These are phyloP conservation scores for Yponomeuta malinellus DNA, from an alignment of 2,888 invertebrate genomes.

Conservation along the genomic window DNA sequence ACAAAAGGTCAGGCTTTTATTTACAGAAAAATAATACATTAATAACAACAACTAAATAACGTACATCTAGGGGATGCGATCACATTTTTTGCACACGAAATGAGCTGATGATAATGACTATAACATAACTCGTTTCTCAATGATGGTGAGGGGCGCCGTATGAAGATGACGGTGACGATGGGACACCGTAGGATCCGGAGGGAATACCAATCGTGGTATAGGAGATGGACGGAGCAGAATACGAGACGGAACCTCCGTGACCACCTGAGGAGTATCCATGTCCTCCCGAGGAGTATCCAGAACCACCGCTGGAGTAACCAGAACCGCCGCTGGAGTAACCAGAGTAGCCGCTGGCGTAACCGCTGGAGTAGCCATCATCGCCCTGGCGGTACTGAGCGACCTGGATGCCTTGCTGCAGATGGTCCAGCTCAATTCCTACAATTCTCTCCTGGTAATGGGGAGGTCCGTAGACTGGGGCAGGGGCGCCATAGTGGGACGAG, in stretches of 20 bases:
- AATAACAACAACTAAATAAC: constrained; percentile 50
- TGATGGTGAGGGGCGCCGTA: constrained; percentile 67
- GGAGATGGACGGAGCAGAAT: constrained; percentile 26
- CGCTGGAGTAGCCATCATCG: constrained; percentile 67
- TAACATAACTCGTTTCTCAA: constrained; percentile 24
- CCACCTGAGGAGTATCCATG: constrained; percentile 29
- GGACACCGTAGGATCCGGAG: constrained; percentile 68
- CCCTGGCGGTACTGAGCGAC: constrained; percentile 90
- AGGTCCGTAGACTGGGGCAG: constrained; percentile 81
- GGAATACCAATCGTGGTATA: constrained; percentile 62
- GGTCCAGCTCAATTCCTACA: constrained; percentile 89
- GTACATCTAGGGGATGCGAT: constrained; percentile 62
- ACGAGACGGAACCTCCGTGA: constrained; percentile 28
- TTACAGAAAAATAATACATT: constrained; percentile 71
- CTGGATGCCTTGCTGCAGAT: constrained; percentile 89
- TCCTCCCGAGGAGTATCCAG: constrained; percentile 37
- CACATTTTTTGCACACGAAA: constrained; percentile 61
- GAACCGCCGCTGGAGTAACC: constrained; percentile 34
- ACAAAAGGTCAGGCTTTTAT: constrained; percentile 64
- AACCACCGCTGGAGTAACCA: constrained; percentile 35
- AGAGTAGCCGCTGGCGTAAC: constrained; percentile 49
- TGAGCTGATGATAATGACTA: constrained; percentile 57
- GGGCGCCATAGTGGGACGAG: constrained; percentile 82
- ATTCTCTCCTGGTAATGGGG: constrained; percentile 76
- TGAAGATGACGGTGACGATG: constrained; percentile 45